These are phyloP conservation scores for Gadopsis marmoratus DNA, from an alignment of 2,797 vertebrate species.

Conservation along the genomic window DNA sequence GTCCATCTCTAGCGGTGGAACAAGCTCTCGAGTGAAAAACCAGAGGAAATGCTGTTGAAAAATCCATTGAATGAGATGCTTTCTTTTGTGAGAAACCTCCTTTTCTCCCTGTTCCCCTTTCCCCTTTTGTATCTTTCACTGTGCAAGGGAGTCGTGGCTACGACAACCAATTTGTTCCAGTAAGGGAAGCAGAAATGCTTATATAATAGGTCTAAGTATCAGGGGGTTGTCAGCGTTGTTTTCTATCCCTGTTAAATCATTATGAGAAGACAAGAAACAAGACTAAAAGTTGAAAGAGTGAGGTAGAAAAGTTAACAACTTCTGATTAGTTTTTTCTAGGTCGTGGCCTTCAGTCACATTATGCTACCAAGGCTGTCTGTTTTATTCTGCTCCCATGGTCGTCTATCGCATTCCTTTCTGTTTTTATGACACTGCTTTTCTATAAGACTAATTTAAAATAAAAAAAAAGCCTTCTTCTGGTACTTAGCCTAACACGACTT, in stretches of 20 bases:
- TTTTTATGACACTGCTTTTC: not conserved
- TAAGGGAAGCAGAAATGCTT: constrained; percentile 66
- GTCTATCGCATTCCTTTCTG: not conserved
- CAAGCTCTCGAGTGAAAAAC: constrained; percentile 22
- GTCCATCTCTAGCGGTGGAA: constrained; percentile 36
- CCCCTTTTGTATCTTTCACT: constrained; percentile 34
- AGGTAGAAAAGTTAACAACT: constrained; percentile 23
- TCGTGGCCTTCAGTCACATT: not conserved
- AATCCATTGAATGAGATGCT: constrained; percentile 30
- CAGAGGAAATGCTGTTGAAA: constrained; percentile 15
- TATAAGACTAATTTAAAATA: constrained; percentile 9
- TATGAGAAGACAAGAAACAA: constrained; percentile 58
- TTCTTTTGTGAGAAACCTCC: constrained; percentile 32
- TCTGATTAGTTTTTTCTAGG: constrained; percentile 27
- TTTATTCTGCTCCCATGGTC: not conserved
- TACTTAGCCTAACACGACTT: not conserved
- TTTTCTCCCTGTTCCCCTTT: constrained; percentile 20
- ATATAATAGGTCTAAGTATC: constrained; percentile 75
- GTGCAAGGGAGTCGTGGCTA: constrained; percentile 52
- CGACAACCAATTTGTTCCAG: constrained; percentile 77
- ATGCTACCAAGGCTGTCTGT: not conserved
- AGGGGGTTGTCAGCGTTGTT: constrained; percentile 64
- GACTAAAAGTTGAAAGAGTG: constrained; percentile 32
- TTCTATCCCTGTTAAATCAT: constrained; percentile 71
- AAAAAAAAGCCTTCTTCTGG: constrained; percentile 13